Conservation (phyloP, 37 sponge, comb jelly and placozoan species). For the Beroe forskalii region DNA sequence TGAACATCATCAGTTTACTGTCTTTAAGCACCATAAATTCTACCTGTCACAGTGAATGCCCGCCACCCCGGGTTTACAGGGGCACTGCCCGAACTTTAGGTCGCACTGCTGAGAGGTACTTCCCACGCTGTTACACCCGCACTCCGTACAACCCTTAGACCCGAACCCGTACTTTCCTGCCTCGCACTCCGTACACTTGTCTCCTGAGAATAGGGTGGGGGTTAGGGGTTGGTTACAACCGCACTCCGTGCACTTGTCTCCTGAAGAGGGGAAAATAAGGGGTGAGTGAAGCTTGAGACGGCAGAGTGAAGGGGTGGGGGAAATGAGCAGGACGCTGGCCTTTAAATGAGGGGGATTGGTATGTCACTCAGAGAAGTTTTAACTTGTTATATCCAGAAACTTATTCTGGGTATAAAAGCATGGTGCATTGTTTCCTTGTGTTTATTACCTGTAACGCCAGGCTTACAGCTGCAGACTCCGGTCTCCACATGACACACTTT, state of each 20-base stretch:
- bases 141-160: background rate
- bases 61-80: constrained; percentile 39
- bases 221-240: too few relatives aligned
- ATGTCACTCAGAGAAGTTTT: too few relatives aligned
- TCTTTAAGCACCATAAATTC: too few relatives aligned
- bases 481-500: constrained; percentile 3
- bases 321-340: too few relatives aligned
- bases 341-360: too few relatives aligned
- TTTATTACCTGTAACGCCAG: constrained; percentile 47
- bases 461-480: constrained; percentile 38
- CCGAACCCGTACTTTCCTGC: constrained; percentile 17
- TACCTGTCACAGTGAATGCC: constrained; percentile 60
- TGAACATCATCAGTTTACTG: too few relatives aligned
- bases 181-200: constrained; percentile 24
- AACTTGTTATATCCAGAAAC: too few relatives aligned
- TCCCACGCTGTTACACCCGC: constrained; percentile 30
- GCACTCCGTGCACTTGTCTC: too few relatives aligned
- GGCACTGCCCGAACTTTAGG: constrained; percentile 12
- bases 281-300: too few relatives aligned
- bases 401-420: too few relatives aligned
- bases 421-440: background rate
- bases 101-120: constrained; percentile 31
- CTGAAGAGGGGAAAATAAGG: too few relatives aligned
- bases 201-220: background rate
- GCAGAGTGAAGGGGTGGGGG: too few relatives aligned